phyloP scores from a whole-genome alignment of 1,140 invertebrate species.

The Aphelinus atriplicis region DNA sequence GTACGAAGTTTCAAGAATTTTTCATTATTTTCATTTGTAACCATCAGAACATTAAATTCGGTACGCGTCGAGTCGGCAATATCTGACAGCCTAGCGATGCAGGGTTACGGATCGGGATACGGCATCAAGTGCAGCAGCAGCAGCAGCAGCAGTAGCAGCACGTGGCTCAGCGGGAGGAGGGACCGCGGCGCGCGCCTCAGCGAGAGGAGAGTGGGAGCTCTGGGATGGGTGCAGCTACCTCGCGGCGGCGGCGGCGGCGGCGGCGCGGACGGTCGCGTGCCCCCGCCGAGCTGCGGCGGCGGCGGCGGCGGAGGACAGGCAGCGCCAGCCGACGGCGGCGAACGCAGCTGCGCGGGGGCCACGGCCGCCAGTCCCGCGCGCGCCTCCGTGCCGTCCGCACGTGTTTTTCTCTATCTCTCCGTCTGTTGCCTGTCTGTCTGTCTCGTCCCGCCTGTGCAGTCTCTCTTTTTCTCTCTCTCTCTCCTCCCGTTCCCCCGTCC shows the following conservation, averaged over 20 bases:
- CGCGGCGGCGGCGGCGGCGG: no score
- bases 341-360: slow-evolving; percentile 6
- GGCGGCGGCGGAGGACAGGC: neutral
- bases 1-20: no score
- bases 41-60: no score
- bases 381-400: slow-evolving; percentile 22
- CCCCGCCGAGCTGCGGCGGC: neutral
- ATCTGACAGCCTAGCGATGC: no score
- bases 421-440: slow-evolving; percentile 29
- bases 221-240: neutral
- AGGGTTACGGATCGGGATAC: no score
- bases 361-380: slow-evolving; percentile 32
- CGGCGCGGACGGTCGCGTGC: neutral
- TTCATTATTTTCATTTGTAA: no score
- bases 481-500: neutral
- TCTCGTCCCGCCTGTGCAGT: slow-evolving; percentile 29
- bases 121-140: neutral
- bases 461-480: slow-evolving; percentile 27
- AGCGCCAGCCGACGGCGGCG: slow-evolving; percentile 39
- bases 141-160: slow-evolving; percentile 2
- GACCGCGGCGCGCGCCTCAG: neutral
- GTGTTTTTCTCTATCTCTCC: slow-evolving; percentile 6
- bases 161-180: neutral
- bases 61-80: no score
- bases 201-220: neutral